Percentiles rank a stretch among this genome's conserved stretches.
phyloP scores from a whole-genome alignment of 2,888 invertebrate genomes.

The Coelogynopora nodosa region DNA sequence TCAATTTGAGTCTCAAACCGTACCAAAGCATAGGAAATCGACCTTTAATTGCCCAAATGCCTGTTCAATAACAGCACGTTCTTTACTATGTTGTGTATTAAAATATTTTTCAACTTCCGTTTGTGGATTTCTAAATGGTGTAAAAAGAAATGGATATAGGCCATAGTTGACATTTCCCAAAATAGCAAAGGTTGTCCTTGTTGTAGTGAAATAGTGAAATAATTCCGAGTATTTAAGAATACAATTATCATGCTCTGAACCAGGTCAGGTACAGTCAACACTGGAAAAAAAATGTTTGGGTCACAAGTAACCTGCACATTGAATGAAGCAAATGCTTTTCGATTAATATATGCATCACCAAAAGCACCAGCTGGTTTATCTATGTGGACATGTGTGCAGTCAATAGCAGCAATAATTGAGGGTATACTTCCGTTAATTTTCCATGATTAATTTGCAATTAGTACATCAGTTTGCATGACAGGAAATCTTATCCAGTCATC shows the following conservation, averaged over 20 bases:
- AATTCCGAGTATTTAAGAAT: background rate
- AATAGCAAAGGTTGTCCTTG: background rate
- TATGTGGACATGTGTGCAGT: background rate
- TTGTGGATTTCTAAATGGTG: background rate
- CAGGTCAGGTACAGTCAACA: background rate
- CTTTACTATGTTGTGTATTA: background rate
- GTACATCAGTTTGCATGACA: background rate
- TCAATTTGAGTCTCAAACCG: no score
- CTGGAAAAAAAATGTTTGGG: background rate
- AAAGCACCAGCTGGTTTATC: background rate
- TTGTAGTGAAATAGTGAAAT: no score
- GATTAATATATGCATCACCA: background rate
- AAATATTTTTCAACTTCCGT: background rate
- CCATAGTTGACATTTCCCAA: background rate
- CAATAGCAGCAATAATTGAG: background rate
- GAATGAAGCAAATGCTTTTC: background rate
- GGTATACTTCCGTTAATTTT: background rate
- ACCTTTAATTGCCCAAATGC: no score
- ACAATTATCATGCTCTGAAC: background rate
- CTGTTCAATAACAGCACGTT: background rate
- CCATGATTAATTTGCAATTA: background rate
- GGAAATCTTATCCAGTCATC: background rate
- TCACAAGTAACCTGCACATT: background rate
- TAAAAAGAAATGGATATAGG: background rate
- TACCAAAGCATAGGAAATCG: no score